A percentile compares a stretch with the other conserved stretches of the same genome.
Evolutionary conservation across 1,140 invertebrate species (phyloP).

Genomic region (Cyclina sinensis): DNA sequence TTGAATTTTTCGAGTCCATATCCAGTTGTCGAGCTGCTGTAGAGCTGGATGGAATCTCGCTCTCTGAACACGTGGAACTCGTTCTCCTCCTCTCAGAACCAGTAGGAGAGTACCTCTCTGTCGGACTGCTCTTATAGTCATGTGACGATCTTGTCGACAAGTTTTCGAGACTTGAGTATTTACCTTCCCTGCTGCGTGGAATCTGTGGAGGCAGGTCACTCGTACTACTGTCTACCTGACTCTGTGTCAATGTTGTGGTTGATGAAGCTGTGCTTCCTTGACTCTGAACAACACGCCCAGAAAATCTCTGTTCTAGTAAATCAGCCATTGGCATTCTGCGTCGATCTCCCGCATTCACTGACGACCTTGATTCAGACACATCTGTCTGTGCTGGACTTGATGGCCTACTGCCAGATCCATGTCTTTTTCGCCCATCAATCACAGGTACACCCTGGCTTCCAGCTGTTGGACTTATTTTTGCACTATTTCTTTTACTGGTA

Average conservation of each 20-base stretch:
- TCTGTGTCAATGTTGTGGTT: conserved; percentile 62
- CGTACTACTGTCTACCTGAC: conserved; percentile 55
- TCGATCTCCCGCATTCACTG: conserved; percentile 5
- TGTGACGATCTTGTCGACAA: conserved; percentile 61
- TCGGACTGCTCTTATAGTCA: conserved; percentile 62
- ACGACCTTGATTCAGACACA: conserved; percentile 34
- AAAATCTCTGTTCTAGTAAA: conserved; percentile 71
- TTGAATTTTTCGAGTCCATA: conserved; percentile 44
- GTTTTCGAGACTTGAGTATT: conserved; percentile 61
- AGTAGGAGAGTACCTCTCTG: conserved; percentile 61
- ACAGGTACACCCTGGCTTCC: conserved; percentile 70
- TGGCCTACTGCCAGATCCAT: conserved; percentile 76
- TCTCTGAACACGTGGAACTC: conserved; percentile 71
- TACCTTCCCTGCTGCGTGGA: conserved; percentile 48
- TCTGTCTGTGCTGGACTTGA: conserved; percentile 71
- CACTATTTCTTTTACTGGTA: conserved; percentile 56
- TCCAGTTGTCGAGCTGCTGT: conserved; percentile 51
- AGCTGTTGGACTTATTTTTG: conserved; percentile 55
- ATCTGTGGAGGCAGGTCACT: conserved; percentile 61
- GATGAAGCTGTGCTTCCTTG: conserved; percentile 48
- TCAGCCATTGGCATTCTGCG: conserved; percentile 71
- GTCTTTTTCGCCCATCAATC: conserved; percentile 74
- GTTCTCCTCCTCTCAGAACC: conserved; percentile 54
- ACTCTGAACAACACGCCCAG: conserved; percentile 55
- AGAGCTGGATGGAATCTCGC: conserved; percentile 39